Evolutionary conservation across 2,888 invertebrate genomes (phyloP).

Genomic region (Oligia strigilis): DNA sequence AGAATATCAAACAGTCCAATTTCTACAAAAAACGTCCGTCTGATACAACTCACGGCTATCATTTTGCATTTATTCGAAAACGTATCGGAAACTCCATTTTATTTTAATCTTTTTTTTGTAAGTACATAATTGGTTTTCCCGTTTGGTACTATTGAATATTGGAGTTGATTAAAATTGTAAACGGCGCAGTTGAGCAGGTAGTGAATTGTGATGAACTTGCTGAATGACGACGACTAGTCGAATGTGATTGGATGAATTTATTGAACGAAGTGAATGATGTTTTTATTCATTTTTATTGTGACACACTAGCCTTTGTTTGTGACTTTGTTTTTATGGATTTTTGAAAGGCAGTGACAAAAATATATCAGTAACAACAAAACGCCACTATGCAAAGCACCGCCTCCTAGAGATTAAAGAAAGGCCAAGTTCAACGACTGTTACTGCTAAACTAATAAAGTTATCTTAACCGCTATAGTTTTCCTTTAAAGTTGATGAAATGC

Average conservation of each 20-base stretch:
- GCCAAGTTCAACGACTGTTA: too few relatives aligned
- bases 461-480: too few relatives aligned
- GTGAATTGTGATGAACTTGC: conserved; percentile 26
- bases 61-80: conserved; percentile 20
- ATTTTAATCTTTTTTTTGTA: conserved; percentile 18
- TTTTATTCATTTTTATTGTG: not conserved
- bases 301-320: not conserved
- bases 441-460: too few relatives aligned
- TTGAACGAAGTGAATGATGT: not conserved
- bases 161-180: conserved; percentile 41
- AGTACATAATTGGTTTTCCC: conserved; percentile 24
- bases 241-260: not conserved
- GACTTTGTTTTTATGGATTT: not conserved
- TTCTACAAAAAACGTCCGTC: not conserved
- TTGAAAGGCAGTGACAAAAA: not conserved
- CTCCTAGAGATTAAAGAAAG: too few relatives aligned
- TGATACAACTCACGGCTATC: not conserved
- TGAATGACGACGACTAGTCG: not conserved
- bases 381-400: not conserved
- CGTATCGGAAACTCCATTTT: conserved; percentile 1
- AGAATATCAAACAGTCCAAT: not conserved
- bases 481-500: too few relatives aligned
- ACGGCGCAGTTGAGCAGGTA: conserved; percentile 9
- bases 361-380: not conserved
- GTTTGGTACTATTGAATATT: conserved; percentile 33